phyloP scores from a whole-genome alignment of 2,113 vertebrate species.

The Erythrocercus mccallii region DNA sequence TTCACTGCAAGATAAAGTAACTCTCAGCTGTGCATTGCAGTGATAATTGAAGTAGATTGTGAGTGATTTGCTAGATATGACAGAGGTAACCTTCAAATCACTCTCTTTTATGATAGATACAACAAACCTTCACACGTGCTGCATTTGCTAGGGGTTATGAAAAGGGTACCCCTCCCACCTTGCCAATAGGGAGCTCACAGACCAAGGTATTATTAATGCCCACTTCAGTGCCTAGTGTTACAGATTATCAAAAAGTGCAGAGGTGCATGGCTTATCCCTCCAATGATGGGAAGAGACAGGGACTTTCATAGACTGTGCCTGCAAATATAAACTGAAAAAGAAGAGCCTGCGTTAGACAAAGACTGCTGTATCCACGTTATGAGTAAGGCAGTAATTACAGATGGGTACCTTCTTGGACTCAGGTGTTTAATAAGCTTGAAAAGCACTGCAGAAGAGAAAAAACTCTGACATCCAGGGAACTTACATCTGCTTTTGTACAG shows the following conservation, averaged over 20 bases:
- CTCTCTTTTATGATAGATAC: not conserved
- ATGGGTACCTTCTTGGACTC: not conserved
- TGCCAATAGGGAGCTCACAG: not conserved
- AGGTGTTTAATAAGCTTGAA: not conserved
- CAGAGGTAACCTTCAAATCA: constrained; percentile 30
- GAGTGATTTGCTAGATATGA: constrained; percentile 30
- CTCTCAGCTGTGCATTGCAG: not conserved
- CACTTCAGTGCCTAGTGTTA: not conserved
- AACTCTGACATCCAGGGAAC: not conserved
- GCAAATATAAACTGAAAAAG: not conserved
- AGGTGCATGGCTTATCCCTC: not conserved
- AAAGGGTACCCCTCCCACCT: not conserved
- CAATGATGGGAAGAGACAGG: not conserved
- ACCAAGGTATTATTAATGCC: not conserved
- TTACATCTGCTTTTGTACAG: not conserved
- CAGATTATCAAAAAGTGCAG: not conserved
- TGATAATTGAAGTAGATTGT: constrained; percentile 32
- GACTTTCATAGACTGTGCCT: not conserved
- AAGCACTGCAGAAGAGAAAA: not conserved
- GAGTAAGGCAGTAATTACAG: not conserved
- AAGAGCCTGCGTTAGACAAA: not conserved
- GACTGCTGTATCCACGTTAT: not conserved
- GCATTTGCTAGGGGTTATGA: not conserved
- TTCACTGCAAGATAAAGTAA: constrained; percentile 36
- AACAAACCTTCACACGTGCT: not conserved